Base-by-base conservation (phyloP, 2,797 vertebrate genomes). In the Ptychadena robeensis region DNA sequence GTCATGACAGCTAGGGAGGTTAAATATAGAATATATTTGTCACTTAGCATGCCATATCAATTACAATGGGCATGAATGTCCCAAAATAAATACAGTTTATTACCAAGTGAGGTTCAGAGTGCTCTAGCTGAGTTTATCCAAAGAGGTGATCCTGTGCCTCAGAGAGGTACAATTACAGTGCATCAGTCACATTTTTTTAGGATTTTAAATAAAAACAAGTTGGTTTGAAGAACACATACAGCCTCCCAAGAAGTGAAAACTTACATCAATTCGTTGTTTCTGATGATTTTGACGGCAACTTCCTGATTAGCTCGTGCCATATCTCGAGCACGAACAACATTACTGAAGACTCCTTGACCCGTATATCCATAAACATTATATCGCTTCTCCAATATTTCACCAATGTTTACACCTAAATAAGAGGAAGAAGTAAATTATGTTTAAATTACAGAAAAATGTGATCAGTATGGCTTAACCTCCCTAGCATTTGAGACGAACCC, bases 211-310 rank as follows among this genome's bases (percentile, higher is more conserved):
- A 53, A n/a, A n/a, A 38, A 6, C 14, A 44, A 15, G 0, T 44
- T 44, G 1, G 14, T 15, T 40, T 40, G 12, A 40, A 40, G 12
- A 40, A 40, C 4, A 3, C 15, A 14, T 18, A 53, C 8, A 15
- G 7, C 11, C 7, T 27, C 27, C 25, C 8, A 61, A 28, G 25
- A 38, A 30, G 37, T 12, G 5, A 0, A 9, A 57, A 94, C 96
- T 96, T 90, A 99, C 98, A 99, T 99, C 87, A 99, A 96, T 86
- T 99, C 98, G 57, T 99, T 99, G 93, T 99, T 99, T 84, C 98
- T 92, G 91, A 99, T 99, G 92, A 99, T 99, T 94, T 99, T 99
- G 82, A 99, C 96, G 0, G 98, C 98, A 87, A 99, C 98, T 90
- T 99, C 98, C 89, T 99, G 98, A 92, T 96, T 98, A 61, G 97